Conservation (phyloP, 2,888 invertebrate genomes). For the Dromius quadrimaculatus region DNA sequence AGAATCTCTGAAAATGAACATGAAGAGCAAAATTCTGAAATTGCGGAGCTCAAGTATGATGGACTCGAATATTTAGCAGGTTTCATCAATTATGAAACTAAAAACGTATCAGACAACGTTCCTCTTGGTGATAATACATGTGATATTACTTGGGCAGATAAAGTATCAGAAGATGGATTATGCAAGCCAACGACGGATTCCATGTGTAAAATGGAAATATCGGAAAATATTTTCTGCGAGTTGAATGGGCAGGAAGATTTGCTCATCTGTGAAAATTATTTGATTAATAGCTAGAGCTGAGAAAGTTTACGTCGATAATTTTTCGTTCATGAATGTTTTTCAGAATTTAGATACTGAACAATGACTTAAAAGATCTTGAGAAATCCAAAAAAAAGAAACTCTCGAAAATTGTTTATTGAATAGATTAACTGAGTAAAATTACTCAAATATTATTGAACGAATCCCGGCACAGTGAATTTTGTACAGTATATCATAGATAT, state of each 20-base stretch:
- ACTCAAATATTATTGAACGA: too few relatives aligned
- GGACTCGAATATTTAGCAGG: neutral
- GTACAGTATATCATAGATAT: too few relatives aligned
- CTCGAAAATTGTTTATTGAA: too few relatives aligned
- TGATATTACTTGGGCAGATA: neutral
- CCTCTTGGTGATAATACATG: neutral
- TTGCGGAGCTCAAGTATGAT: neutral
- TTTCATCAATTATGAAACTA: neutral
- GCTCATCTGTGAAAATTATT: neutral
- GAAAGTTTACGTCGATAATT: constrained; percentile 25
- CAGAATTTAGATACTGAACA: neutral
- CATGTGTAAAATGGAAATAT: neutral
- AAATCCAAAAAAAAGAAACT: too few relatives aligned
- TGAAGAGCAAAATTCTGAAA: neutral
- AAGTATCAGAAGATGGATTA: neutral
- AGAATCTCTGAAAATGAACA: neutral
- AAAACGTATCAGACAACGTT: neutral
- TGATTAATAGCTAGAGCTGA: neutral
- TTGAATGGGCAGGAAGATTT: neutral
- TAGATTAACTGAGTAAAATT: too few relatives aligned
- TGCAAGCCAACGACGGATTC: neutral
- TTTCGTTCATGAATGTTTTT: neutral
- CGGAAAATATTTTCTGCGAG: neutral
- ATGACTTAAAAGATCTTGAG: too few relatives aligned
- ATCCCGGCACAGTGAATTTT: too few relatives aligned